Conservation (phyloP, 2,113 vertebrate species). For the Erpornis zantholeuca region DNA sequence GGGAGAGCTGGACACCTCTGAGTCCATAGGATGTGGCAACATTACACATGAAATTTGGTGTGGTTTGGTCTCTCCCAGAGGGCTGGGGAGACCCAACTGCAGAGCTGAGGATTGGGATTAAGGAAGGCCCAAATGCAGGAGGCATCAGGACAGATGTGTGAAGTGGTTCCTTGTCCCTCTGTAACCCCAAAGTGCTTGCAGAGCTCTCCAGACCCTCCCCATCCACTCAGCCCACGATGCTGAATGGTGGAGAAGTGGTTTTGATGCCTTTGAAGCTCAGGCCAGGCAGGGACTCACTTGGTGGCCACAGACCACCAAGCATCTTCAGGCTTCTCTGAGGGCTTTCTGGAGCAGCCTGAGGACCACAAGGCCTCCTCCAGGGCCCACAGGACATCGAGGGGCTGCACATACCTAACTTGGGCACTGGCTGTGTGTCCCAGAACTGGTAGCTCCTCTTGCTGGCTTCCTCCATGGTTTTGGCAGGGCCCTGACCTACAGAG, state of each 20-base stretch:
- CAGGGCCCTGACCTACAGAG: conserved; percentile 94
- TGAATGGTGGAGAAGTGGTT: neutral
- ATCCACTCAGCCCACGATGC: accelerated
- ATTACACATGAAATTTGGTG: neutral
- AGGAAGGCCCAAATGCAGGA: neutral
- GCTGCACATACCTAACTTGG: conserved; percentile 87
- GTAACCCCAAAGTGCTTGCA: accelerated
- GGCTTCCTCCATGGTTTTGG: conserved; percentile 98
- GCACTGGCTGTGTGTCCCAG: conserved; percentile 98
- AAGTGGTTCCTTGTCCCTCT: neutral
- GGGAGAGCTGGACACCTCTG: neutral
- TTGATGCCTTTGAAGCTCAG: neutral
- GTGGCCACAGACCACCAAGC: neutral
- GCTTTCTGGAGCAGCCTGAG: neutral
- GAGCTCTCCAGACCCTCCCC: neutral
- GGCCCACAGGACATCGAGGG: accelerated
- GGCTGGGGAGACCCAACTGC: neutral
- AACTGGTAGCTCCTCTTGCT: conserved; percentile 98
- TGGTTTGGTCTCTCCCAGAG: too few species aligned
- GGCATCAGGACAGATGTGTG: neutral
- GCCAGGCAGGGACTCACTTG: neutral
- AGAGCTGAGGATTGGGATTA: neutral
- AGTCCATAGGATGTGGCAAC: neutral
- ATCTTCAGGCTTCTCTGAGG: neutral
- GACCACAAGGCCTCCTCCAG: neutral